phyloP scores from a whole-genome alignment of 64 coral and sea anemone genomes.

The Actinia tenebrosa region DNA sequence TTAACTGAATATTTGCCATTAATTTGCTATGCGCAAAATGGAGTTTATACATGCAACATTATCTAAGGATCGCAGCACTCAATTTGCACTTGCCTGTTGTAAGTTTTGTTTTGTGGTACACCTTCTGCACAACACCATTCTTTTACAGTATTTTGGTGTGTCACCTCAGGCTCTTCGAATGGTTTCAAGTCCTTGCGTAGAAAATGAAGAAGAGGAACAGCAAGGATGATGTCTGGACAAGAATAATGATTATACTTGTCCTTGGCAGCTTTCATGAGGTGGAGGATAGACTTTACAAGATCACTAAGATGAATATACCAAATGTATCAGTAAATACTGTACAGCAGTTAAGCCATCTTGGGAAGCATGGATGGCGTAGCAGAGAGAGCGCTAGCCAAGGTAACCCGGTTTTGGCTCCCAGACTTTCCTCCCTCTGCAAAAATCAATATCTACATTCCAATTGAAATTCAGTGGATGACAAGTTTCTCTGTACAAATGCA shows the following conservation, averaged over 20 bases:
- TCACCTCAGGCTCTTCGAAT: constrained; percentile 31
- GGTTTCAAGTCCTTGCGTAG: constrained; percentile 36
- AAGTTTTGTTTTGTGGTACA: neutral
- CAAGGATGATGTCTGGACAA: constrained; percentile 30
- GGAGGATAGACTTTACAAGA: neutral
- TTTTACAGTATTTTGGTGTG: neutral
- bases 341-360: no score
- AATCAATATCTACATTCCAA: no score
- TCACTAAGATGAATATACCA: neutral
- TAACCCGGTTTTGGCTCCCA: no score
- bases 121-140: constrained; percentile 5
- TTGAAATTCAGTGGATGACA: no score
- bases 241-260: no score
- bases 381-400: no score
- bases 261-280: neutral
- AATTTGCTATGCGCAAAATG: no score
- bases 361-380: neutral
- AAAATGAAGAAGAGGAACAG: constrained; percentile 46
- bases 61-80: neutral
- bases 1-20: no score
- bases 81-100: neutral
- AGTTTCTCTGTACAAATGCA: neutral
- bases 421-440: no score
- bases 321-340: neutral
- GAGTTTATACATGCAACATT: no score